Percentiles rank a stretch among this genome's conserved stretches.
phyloP scores from a whole-genome alignment of 2,888 invertebrate species.

The Graphium colonna region DNA sequence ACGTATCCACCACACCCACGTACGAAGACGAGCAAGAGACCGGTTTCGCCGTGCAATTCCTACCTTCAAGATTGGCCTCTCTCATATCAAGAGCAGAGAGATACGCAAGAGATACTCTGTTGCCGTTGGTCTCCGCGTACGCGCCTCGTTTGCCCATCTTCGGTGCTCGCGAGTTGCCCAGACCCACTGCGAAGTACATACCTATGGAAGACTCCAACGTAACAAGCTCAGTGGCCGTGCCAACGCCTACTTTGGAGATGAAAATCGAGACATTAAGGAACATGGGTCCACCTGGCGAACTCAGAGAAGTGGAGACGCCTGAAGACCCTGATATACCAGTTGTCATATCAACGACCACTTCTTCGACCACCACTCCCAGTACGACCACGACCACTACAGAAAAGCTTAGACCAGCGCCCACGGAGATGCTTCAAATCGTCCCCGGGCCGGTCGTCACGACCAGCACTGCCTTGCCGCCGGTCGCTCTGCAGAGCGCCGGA shows the following conservation, averaged over 20 bases:
- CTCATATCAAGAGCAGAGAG: slow-evolving; percentile 90
- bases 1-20: slow-evolving; percentile 61
- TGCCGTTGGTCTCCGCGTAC: slow-evolving; percentile 88
- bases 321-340: slow-evolving; percentile 63
- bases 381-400: slow-evolving; percentile 45
- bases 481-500: slow-evolving; percentile 62
- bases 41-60: slow-evolving; percentile 85
- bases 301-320: slow-evolving; percentile 60
- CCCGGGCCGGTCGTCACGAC: slow-evolving; percentile 55
- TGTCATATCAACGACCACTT: slow-evolving; percentile 48
- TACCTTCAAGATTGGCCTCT: slow-evolving; percentile 88
- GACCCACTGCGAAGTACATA: slow-evolving; percentile 81
- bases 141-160: slow-evolving; percentile 86
- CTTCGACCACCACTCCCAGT: slow-evolving; percentile 41
- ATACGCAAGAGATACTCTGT: slow-evolving; percentile 87
- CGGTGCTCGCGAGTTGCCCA: slow-evolving; percentile 66
- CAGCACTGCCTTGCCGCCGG: slow-evolving; percentile 68
- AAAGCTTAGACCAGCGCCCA: slow-evolving; percentile 52
- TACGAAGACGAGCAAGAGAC: slow-evolving; percentile 64
- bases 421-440: slow-evolving; percentile 63
- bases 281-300: slow-evolving; percentile 68
- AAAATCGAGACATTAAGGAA: slow-evolving; percentile 67
- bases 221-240: slow-evolving; percentile 59
- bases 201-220: slow-evolving; percentile 73
- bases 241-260: slow-evolving; percentile 73